A percentile compares a stretch with the other conserved stretches of the same genome.
Conservation (phyloP, 2,797 vertebrate species). For the Apodemus agrarius region DNA sequence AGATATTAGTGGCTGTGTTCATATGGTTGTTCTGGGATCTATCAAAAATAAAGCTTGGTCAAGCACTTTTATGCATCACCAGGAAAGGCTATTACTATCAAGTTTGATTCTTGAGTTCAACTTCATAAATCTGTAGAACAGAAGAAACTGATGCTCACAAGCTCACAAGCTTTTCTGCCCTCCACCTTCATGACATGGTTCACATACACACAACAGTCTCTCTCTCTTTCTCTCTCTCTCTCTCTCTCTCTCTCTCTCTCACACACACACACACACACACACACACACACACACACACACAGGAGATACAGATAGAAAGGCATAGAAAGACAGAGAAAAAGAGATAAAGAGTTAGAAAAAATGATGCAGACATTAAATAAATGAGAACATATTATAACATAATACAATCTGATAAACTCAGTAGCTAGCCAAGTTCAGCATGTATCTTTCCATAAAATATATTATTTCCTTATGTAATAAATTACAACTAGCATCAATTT, state of each 20-base stretch:
- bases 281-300: background rate
- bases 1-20: background rate
- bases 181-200: background rate
- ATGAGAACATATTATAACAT: background rate
- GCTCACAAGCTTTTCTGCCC: no score
- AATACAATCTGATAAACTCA: background rate
- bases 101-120: background rate
- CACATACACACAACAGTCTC: background rate
- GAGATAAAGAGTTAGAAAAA: background rate
- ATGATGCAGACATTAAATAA: background rate
- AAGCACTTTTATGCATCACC: background rate
- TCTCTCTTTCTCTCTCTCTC: no score
- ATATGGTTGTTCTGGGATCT: background rate
- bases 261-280: background rate
- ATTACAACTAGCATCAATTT: background rate
- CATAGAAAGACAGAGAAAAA: background rate
- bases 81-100: background rate
- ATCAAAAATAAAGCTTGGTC: background rate
- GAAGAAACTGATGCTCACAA: background rate
- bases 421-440: background rate
- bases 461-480: background rate
- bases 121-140: background rate
- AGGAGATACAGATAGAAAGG: background rate
- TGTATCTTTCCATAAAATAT: background rate
- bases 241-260: no score